These are phyloP conservation scores for Blera fallax DNA, from an alignment of 2,888 invertebrate genomes.

Conservation along the genomic window DNA sequence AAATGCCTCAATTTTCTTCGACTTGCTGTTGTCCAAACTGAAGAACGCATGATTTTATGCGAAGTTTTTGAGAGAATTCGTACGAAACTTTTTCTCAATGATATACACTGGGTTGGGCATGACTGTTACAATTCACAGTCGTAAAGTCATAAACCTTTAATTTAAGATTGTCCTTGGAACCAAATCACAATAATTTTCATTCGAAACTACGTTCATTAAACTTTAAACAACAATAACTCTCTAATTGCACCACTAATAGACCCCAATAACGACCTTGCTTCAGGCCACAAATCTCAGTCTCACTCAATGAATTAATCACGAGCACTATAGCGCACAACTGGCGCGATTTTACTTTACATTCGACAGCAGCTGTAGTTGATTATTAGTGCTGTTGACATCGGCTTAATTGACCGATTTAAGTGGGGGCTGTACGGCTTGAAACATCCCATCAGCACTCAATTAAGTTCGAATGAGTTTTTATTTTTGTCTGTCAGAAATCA, in stretches of 20 bases:
- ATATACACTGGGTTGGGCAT: too few relatives aligned
- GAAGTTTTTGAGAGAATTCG: too few relatives aligned
- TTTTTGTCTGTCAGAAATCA: conserved; percentile 4
- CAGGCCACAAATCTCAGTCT: conserved; percentile 17
- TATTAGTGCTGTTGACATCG: conserved; percentile 67
- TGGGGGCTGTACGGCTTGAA: conserved; percentile 24
- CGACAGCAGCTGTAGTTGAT: conserved; percentile 44
- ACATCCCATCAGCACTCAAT: conserved; percentile 41
- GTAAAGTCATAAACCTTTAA: too few relatives aligned
- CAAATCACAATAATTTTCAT: too few relatives aligned
- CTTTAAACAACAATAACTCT: conserved; percentile 24
- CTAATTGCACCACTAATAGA: conserved; percentile 6
- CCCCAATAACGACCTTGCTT: conserved; percentile 7
- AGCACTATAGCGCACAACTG: conserved; percentile 17
- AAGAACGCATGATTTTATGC: too few relatives aligned
- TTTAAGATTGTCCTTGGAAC: too few relatives aligned
- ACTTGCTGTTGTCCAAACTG: too few relatives aligned
- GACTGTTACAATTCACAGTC: too few relatives aligned
- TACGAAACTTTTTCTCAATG: too few relatives aligned
- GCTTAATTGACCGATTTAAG: conserved; percentile 59
- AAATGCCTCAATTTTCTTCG: too few relatives aligned
- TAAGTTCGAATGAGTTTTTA: conserved; percentile 28
- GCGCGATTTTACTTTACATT: neutral
- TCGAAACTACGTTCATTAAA: conserved; percentile 17
- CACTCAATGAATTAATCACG: conserved; percentile 31